A percentile compares a stretch with the other conserved stretches of the same genome.
These are phyloP conservation scores for Gastrophysa polygoni DNA, from an alignment of 2,888 invertebrate species.

Conservation along the genomic window DNA sequence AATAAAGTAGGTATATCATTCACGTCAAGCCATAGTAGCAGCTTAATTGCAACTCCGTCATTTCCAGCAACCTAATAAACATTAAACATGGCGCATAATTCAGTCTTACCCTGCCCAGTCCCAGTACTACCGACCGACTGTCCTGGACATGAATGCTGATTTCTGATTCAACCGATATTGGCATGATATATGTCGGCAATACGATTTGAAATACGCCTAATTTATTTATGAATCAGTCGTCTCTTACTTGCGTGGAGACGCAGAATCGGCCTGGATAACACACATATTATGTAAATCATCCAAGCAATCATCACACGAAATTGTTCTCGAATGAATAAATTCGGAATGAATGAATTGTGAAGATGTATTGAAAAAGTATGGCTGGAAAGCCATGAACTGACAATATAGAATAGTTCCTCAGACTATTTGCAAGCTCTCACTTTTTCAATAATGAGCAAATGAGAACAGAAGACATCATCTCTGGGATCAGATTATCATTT, in stretches of 20 bases:
- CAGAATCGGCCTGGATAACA: background rate
- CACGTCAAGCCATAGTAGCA: slow-evolving; percentile 55
- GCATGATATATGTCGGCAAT: slow-evolving; percentile 44
- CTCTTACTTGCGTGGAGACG: slow-evolving; percentile 37
- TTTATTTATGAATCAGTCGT: slow-evolving; percentile 46
- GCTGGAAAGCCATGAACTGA: no score
- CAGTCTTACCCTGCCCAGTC: slow-evolving; percentile 55
- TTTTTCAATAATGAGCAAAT: no score
- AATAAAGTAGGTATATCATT: slow-evolving; percentile 49
- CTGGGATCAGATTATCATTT: no score
- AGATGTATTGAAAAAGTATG: no score
- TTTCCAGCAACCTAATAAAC: slow-evolving; percentile 58
- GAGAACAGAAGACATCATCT: no score
- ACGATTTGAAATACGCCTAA: slow-evolving; percentile 46
- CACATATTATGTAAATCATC: background rate
- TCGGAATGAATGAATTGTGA: no score
- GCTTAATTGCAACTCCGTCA: slow-evolving; percentile 57
- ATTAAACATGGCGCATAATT: slow-evolving; percentile 58
- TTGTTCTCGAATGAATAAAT: background rate
- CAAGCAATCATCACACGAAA: background rate
- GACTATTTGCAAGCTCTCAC: no score
- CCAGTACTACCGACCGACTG: slow-evolving; percentile 42
- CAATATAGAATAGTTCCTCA: no score
- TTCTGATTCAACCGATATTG: slow-evolving; percentile 48
- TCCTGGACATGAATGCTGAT: slow-evolving; percentile 46